phyloP scores from a whole-genome alignment of 2,113 vertebrate genomes.

The Callipepla squamata region DNA sequence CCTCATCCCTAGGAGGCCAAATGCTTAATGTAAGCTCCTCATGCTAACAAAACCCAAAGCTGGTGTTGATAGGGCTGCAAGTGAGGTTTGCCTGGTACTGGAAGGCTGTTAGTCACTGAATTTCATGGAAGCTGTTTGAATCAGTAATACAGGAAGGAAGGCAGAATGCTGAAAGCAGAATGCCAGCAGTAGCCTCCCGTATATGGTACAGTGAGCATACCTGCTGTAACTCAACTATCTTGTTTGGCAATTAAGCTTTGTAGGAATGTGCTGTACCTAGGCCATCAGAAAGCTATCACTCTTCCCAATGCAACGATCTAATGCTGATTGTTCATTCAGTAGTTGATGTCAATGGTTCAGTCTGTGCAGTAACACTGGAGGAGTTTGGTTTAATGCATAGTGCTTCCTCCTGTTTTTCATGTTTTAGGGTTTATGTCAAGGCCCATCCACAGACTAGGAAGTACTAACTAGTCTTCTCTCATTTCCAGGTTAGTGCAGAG shows the following conservation, averaged over 20 bases:
- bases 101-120: not conserved
- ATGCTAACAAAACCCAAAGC: not conserved
- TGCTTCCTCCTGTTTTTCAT: not conserved
- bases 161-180: not conserved
- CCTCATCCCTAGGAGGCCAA: slow-evolving; percentile 36
- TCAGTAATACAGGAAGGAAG: not conserved
- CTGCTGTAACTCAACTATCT: not conserved
- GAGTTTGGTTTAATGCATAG: not conserved
- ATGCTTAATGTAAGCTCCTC: not conserved
- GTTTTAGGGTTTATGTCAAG: slow-evolving; percentile 73
- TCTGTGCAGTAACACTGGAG: not conserved
- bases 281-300: not conserved
- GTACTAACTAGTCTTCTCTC: not conserved
- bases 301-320: not conserved
- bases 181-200: not conserved
- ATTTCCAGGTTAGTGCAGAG: not conserved
- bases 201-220: accelerated
- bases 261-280: not conserved
- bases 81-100: not conserved
- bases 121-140: not conserved
- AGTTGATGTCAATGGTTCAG: not conserved
- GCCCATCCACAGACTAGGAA: slow-evolving; percentile 73
- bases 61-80: not conserved
- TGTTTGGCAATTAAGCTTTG: accelerated
- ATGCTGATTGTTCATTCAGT: accelerated